Evolutionary conservation across 2,113 vertebrate species (phyloP), one percentile per base, ranked within the genome.

Genomic region (Ammodytes marinus): DNA sequence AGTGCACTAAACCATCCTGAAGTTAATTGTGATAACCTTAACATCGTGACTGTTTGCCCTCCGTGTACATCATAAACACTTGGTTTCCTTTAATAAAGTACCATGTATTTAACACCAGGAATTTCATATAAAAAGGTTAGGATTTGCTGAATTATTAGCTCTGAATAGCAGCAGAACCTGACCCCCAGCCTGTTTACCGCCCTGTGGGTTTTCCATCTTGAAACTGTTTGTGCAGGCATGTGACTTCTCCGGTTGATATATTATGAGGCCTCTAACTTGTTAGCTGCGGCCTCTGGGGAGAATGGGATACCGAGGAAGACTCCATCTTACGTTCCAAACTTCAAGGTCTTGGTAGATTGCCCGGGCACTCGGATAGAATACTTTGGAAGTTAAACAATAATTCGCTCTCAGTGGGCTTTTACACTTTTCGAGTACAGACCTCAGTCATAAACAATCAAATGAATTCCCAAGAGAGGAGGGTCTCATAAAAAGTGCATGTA

Each of bases 181-280:
- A 40, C 79, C 58, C 65, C 53, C 65, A 42, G 74, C 27, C 45
- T 54, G 43, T 86, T 84, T 70, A 65, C 74, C 76, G 63, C 40
- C 55, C 73, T 78, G 35, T 72, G 66, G 69, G 68, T 66, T 60
- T 79, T 86, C 69, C 73, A 47, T 76, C 61, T 83, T 75, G 65
- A 59, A 69, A 61, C n/a, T 69, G 66, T 69, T 65, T 83, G 63
- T 66, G 69, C 57, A 82, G 61, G 17, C n/a, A 0, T 69, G 52
- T 47, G 46, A 52, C 64, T 74, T 43, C 57, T 40, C 42, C 17
- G 46, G 9, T 55, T 79, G 78, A 82, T 75, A 14, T 60, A 78
- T 74, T 71, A 67, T 53, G 50, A 75, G 43, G 65, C 65, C 53
- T 69, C 69, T 74, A 65, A 79, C 68, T 69, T 60, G 54, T 59